Conservation (phyloP, 37 sponge, comb jelly and placozoan species). For the Cliona cf. orientalis region DNA sequence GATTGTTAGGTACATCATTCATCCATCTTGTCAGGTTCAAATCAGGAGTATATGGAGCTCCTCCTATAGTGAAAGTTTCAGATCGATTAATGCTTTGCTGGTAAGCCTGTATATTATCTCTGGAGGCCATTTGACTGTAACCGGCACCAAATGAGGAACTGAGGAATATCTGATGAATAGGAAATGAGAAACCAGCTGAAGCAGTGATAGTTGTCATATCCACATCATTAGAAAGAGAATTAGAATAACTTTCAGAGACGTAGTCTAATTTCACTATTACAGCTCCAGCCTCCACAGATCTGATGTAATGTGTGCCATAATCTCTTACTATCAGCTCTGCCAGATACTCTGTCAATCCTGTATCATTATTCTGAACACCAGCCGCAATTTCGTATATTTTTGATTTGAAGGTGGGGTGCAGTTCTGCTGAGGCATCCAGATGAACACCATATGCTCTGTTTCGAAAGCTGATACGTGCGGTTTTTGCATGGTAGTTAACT, state of each 20-base stretch:
- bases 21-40: conserved; percentile 61
- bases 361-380: conserved; percentile 55
- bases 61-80: conserved; percentile 47
- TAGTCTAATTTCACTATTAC: conserved; percentile 53
- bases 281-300: conserved; percentile 58
- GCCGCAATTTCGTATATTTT: conserved; percentile 65
- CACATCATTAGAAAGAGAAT: too few species aligned
- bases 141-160: not conserved
- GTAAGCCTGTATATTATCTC: not conserved
- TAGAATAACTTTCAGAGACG: not conserved
- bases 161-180: not conserved
- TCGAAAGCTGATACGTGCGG: conserved; percentile 48
- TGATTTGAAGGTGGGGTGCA: conserved; percentile 51
- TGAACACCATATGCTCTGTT: conserved; percentile 43
- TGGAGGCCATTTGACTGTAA: not conserved
- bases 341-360: conserved; percentile 36
- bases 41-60: conserved; percentile 57
- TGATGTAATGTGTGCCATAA: conserved; percentile 74
- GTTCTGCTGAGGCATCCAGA: conserved; percentile 37
- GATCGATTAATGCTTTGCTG: conserved; percentile 27
- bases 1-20: conserved; percentile 44
- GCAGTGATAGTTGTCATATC: conserved; percentile 2
- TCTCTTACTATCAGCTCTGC: conserved; percentile 72
- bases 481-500: conserved; percentile 18
- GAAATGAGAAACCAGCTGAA: conserved; percentile 52